Conservation (phyloP, 2,888 invertebrate species). For the Cyclophora albipunctata region DNA sequence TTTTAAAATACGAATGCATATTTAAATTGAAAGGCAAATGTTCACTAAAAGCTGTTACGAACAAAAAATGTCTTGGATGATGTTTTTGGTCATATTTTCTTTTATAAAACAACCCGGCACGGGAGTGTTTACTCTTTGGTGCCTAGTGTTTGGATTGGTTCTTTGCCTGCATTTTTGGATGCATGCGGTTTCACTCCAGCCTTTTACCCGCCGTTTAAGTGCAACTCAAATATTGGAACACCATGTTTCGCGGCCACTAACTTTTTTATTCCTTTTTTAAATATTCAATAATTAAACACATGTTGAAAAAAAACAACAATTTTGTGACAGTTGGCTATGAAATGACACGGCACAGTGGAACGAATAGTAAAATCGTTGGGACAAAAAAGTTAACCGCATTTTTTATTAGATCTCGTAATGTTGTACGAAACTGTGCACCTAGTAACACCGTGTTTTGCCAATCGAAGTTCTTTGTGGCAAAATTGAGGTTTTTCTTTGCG, state of each 20-base stretch:
- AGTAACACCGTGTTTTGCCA: constrained; percentile 21
- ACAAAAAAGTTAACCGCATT: constrained; percentile 29
- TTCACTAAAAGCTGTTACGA: constrained; percentile 2
- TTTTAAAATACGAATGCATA: neutral
- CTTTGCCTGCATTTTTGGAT: constrained; percentile 51
- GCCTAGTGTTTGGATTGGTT: constrained; percentile 53
- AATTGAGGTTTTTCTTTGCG: constrained; percentile 33
- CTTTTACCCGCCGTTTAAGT: constrained; percentile 51
- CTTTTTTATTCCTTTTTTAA: constrained; percentile 23
- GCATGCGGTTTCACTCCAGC: constrained; percentile 39
- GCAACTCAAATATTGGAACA: constrained; percentile 49
- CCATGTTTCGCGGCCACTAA: constrained; percentile 27
- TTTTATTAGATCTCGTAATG: constrained; percentile 27
- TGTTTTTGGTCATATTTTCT: constrained; percentile 2
- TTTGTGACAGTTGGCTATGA: neutral
- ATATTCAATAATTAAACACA: constrained; percentile 10
- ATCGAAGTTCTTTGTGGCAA: constrained; percentile 42
- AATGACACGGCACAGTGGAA: constrained; percentile 21
- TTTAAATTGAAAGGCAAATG: constrained; percentile 3
- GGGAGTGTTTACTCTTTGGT: constrained; percentile 56
- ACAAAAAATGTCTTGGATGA: constrained; percentile 6
- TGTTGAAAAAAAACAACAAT: no score
- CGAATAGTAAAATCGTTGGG: constrained; percentile 17
- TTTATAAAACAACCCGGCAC: constrained; percentile 19
- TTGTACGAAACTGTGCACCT: constrained; percentile 26